phyloP scores from a whole-genome alignment of 2,888 invertebrate species.

The Elmis aenea region DNA sequence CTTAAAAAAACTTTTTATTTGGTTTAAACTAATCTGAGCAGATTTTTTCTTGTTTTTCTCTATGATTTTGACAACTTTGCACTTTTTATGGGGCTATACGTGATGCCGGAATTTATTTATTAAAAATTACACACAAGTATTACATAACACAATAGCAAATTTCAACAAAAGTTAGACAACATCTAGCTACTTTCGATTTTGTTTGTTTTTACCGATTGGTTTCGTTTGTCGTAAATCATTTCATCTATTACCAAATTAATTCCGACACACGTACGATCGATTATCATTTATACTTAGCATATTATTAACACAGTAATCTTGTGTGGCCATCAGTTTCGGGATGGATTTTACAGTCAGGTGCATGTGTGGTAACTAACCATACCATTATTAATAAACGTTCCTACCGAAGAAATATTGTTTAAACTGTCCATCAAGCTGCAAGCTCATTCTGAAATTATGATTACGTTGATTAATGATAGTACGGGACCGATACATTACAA shows the following conservation, averaged over 20 bases:
- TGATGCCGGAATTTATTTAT: too few relatives aligned
- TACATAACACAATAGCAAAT: too few relatives aligned
- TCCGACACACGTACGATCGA: conserved; percentile 7
- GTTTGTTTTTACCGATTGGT: conserved; percentile 9
- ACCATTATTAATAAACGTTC: conserved; percentile 16
- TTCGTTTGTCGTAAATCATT: conserved; percentile 12
- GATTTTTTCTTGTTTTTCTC: too few relatives aligned
- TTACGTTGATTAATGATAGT: conserved; percentile 19
- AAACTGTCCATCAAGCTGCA: conserved; percentile 13
- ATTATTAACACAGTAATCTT: conserved; percentile 1
- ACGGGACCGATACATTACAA: conserved; percentile 15
- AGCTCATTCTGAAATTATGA: conserved; percentile 16
- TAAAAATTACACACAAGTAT: too few relatives aligned
- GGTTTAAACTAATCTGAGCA: too few relatives aligned
- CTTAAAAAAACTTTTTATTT: too few relatives aligned
- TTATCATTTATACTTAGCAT: conserved; percentile 4
- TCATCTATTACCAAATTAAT: conserved; percentile 3
- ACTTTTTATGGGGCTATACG: too few relatives aligned
- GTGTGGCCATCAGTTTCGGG: conserved; percentile 5
- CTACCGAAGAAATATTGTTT: conserved; percentile 14
- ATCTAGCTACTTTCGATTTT: conserved; percentile 9
- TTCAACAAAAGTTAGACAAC: too few relatives aligned
- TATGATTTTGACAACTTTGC: too few relatives aligned
- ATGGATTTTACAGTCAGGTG: conserved; percentile 9
- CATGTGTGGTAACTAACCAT: conserved; percentile 14